Conservation (phyloP, 2,113 vertebrate genomes). For the Pachycephala philippinensis region DNA sequence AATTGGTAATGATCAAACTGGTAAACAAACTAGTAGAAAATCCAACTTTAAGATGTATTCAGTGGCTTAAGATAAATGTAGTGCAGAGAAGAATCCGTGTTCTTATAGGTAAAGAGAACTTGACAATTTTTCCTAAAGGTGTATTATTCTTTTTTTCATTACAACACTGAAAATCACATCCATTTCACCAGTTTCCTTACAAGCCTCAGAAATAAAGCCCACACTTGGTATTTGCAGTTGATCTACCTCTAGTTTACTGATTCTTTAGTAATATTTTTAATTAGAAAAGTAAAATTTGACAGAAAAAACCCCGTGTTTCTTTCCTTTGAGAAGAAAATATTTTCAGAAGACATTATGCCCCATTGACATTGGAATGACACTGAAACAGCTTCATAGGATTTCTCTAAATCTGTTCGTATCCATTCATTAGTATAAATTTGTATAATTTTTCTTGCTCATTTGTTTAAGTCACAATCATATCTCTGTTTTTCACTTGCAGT, state of each 20-base stretch:
- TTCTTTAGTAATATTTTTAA: not conserved
- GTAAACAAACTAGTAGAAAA: not conserved
- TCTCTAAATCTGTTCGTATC: not conserved
- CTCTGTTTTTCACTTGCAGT: not conserved
- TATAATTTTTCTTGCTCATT: not conserved
- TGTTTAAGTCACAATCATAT: not conserved
- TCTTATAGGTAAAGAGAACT: not conserved
- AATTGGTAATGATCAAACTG: not conserved
- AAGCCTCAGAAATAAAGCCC: not conserved
- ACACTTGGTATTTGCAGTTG: not conserved
- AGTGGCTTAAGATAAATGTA: not conserved
- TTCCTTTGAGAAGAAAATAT: not conserved
- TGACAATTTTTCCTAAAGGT: not conserved
- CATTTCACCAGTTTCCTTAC: not conserved
- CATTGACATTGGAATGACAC: not conserved
- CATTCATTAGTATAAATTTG: not conserved
- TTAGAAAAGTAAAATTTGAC: not conserved
- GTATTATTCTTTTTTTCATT: not conserved
- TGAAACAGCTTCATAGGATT: not conserved
- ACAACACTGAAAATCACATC: not conserved
- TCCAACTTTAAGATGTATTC: not conserved
- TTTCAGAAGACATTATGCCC: not conserved
- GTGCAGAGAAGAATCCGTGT: not conserved
- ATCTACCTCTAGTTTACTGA: not conserved
- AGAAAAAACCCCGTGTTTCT: not conserved